Percentiles rank a stretch among this genome's conserved stretches.
These are phyloP conservation scores for Centropus unirufus DNA, from an alignment of 2,113 vertebrate genomes.

Conservation along the genomic window DNA sequence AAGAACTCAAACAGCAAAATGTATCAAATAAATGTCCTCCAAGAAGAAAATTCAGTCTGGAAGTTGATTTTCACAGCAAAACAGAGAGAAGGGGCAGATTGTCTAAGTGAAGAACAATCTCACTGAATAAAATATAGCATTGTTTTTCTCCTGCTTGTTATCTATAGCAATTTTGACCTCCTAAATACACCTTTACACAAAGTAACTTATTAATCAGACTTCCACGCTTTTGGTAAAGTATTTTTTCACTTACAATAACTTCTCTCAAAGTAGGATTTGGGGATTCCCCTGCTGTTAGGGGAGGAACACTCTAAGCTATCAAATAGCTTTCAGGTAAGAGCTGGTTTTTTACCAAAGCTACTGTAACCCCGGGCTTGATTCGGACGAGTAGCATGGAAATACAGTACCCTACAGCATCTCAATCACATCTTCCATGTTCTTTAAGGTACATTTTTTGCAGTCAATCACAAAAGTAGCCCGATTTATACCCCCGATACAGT, in stretches of 20 bases:
- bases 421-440: not conserved
- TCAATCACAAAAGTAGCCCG: not conserved
- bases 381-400: not conserved
- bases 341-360: not conserved
- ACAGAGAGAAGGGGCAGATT: not conserved
- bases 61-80: not conserved
- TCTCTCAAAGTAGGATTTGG: slow-evolving; percentile 50
- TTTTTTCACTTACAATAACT: slow-evolving; percentile 39
- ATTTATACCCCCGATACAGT: rapidly evolving
- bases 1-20: not conserved
- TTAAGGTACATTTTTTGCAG: not conserved
- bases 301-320: not conserved
- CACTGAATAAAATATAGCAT: not conserved
- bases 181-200: slow-evolving; percentile 10
- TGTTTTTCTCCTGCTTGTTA: not conserved
- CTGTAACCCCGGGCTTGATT: not conserved
- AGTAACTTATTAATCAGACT: slow-evolving; percentile 41
- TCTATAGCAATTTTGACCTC: not conserved
- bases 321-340: slow-evolving; percentile 28
- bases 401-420: not conserved
- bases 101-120: not conserved
- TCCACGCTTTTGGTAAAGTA: slow-evolving; percentile 25
- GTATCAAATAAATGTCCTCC: not conserved
- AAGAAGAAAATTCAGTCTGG: not conserved
- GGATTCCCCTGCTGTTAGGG: slow-evolving; percentile 24